These are phyloP conservation scores for Cosmorhoe ocellata DNA, from an alignment of 2,888 invertebrate genomes.

Conservation along the genomic window DNA sequence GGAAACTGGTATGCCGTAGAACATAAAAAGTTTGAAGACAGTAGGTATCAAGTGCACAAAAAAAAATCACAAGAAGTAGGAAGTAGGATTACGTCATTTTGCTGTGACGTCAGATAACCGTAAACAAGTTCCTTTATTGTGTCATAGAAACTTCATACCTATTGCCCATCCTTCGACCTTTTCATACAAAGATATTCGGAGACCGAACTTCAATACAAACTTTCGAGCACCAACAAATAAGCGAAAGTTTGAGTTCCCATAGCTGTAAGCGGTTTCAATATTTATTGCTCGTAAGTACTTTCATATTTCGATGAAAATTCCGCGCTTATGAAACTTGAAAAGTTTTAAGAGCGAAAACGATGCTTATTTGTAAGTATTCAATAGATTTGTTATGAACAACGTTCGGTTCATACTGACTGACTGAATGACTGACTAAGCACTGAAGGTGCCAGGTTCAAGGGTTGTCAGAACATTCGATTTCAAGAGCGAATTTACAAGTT, in stretches of 20 bases:
- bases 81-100: too few relatives aligned
- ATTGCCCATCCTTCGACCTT: not conserved
- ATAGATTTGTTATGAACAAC: too few relatives aligned
- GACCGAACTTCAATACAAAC: conserved; percentile 9
- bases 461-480: too few relatives aligned
- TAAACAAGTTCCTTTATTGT: too few relatives aligned
- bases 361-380: not conserved
- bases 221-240: conserved; percentile 13
- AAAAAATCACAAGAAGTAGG: too few relatives aligned
- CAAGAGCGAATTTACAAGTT: too few relatives aligned
- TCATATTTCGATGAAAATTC: conserved; percentile 9
- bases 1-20: too few relatives aligned
- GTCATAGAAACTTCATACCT: not conserved
- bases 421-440: too few relatives aligned
- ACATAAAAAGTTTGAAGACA: too few relatives aligned
- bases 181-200: conserved; percentile 9
- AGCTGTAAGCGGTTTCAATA: conserved; percentile 4
- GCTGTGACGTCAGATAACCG: not conserved
- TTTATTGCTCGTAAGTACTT: conserved; percentile 4
- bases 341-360: not conserved
- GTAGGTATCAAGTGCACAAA: too few relatives aligned
- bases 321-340: conserved; percentile 1
- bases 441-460: too few relatives aligned
- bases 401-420: too few relatives aligned
- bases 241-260: not conserved